A percentile compares a stretch with the other conserved stretches of the same genome.
Evolutionary conservation across 2,797 vertebrate species (phyloP).

Genomic region (Gastrophryne carolinensis): DNA sequence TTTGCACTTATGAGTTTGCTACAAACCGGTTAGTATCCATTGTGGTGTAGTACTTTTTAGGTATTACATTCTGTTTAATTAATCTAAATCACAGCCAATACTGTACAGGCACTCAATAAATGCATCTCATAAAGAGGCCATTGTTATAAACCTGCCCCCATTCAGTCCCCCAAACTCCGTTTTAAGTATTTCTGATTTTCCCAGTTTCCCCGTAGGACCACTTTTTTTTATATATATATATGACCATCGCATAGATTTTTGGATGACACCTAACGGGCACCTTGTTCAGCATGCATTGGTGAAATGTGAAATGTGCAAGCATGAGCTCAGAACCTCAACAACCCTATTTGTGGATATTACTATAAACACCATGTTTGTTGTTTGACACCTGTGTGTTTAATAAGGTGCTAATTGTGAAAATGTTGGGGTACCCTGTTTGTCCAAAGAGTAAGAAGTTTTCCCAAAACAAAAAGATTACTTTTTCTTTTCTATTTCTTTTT

Average conservation of each 20-base stretch:
- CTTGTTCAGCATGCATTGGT: not conserved
- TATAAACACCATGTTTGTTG: not conserved
- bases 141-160: not conserved
- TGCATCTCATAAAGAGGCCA: not conserved
- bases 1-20: not conserved
- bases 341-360: not conserved
- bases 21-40: not conserved
- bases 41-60: not conserved
- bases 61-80: not conserved
- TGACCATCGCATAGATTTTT: not conserved
- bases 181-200: not conserved
- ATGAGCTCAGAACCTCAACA: not conserved
- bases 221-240: too few species aligned
- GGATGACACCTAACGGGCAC: not conserved
- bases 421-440: not conserved
- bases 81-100: not conserved
- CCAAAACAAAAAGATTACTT: too few species aligned
- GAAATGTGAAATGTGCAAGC: not conserved
- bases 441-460: too few species aligned
- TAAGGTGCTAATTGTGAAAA: not conserved
- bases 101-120: not conserved
- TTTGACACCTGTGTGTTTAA: not conserved
- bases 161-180: not conserved
- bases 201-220: not conserved
- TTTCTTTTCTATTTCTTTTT: too few species aligned